Evolutionary conservation across 1,140 invertebrate genomes (phyloP).

Genomic region (Lordiphosa stackelbergi): DNA sequence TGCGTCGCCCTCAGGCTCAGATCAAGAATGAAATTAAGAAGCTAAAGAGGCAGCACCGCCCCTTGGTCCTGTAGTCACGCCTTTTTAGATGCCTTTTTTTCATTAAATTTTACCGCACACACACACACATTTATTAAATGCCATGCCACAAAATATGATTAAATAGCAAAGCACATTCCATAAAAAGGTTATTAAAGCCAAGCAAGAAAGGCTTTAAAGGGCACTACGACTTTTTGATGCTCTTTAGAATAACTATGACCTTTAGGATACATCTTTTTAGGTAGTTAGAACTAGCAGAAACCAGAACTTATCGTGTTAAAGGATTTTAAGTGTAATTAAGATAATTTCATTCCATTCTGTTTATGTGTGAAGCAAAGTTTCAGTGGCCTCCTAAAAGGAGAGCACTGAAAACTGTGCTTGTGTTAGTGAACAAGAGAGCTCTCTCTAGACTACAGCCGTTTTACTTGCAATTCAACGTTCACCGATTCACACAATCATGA

Average conservation of each 20-base stretch:
- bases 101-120: constrained; percentile 12
- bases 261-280: too few species aligned
- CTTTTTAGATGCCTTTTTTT: constrained; percentile 4
- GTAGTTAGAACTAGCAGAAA: too few species aligned
- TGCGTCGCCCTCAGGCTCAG: constrained; percentile 28
- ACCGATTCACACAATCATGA: too few species aligned
- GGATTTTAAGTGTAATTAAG: too few species aligned
- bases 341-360: too few species aligned
- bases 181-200: constrained; percentile 10
- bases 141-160: constrained; percentile 8
- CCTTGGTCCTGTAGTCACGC: not conserved
- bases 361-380: too few species aligned
- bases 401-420: too few species aligned
- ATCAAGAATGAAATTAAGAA: constrained; percentile 55
- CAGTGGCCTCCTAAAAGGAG: too few species aligned
- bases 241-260: not conserved
- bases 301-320: too few species aligned
- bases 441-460: too few species aligned
- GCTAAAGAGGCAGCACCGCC: constrained; percentile 6
- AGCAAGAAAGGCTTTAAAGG: not conserved
- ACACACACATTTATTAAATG: constrained; percentile 5
- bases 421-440: too few species aligned
- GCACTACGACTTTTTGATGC: not conserved
- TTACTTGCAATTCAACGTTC: too few species aligned
- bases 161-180: constrained; percentile 16